These are phyloP conservation scores for Coreius guichenoti DNA, from an alignment of 2,797 vertebrate species.

Conservation along the genomic window DNA sequence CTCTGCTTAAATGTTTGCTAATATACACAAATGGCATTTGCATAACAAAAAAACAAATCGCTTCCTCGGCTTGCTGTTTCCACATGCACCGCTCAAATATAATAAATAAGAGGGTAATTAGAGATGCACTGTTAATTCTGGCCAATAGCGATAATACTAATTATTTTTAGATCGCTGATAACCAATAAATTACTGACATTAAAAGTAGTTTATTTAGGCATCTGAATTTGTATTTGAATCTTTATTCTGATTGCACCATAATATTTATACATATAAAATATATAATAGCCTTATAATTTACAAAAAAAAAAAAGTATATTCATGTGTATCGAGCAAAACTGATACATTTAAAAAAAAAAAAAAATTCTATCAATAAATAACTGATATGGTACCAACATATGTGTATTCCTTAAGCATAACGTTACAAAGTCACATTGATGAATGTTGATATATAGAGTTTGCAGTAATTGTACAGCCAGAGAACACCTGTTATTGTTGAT, in stretches of 20 bases:
- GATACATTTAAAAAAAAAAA: too few species aligned
- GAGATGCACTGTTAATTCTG: constrained; percentile 18
- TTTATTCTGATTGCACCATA: neutral
- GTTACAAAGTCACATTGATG: neutral
- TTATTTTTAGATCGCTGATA: neutral
- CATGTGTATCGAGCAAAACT: neutral
- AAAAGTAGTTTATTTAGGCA: neutral
- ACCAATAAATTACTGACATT: neutral
- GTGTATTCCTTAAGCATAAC: neutral
- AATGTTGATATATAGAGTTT: neutral
- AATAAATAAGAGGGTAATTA: constrained; percentile 24
- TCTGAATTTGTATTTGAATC: neutral
- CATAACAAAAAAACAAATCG: constrained; percentile 42
- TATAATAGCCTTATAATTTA: neutral
- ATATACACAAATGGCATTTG: constrained; percentile 52
- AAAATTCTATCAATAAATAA: neutral
- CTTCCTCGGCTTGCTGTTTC: constrained; percentile 10
- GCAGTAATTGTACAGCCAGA: neutral
- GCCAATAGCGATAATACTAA: neutral
- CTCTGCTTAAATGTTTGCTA: constrained; percentile 57
- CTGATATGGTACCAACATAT: neutral
- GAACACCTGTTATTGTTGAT: constrained; percentile 11
- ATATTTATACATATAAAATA: neutral
- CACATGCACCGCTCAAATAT: constrained; percentile 16
- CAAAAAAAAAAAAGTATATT: neutral